Conservation (phyloP, 1,140 invertebrate species). For the Magallana ariakensis region DNA sequence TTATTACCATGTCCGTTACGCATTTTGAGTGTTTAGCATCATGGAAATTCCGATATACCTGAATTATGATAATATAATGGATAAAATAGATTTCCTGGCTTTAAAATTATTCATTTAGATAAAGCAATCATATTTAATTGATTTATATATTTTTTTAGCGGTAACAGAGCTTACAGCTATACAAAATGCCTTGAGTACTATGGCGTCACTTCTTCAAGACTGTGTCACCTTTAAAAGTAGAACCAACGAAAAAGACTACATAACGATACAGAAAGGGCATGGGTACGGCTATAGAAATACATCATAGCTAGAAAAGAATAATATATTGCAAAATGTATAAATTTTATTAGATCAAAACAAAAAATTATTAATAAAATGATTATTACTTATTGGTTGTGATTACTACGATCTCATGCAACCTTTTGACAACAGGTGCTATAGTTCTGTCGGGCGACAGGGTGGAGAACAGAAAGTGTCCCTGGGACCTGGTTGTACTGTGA, state of each 20-base stretch:
- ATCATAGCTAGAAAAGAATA: too few relatives aligned
- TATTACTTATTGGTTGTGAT: too few relatives aligned
- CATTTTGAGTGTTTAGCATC: too few relatives aligned
- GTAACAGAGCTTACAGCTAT: neutral
- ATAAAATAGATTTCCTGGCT: too few relatives aligned
- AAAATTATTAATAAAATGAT: too few relatives aligned
- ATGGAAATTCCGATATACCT: too few relatives aligned
- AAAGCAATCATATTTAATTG: neutral
- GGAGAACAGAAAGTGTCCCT: constrained; percentile 38
- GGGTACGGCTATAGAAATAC: neutral
- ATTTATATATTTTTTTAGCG: neutral
- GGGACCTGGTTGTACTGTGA: neutral
- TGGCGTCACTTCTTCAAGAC: neutral
- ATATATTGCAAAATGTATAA: too few relatives aligned
- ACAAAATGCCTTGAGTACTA: neutral
- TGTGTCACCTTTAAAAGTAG: constrained; percentile 1
- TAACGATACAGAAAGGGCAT: neutral
- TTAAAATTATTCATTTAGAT: too few relatives aligned
- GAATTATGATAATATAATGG: too few relatives aligned
- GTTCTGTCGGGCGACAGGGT: constrained; percentile 22
- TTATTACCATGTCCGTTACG: too few relatives aligned
- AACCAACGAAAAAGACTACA: neutral
- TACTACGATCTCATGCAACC: too few relatives aligned
- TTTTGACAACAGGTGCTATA: constrained; percentile 20
- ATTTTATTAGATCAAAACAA: too few relatives aligned